Percentiles rank a stretch among this genome's conserved stretches.
Evolutionary conservation across 2,797 vertebrate genomes (phyloP).

Genomic region (Coranthus polyacanthus): DNA sequence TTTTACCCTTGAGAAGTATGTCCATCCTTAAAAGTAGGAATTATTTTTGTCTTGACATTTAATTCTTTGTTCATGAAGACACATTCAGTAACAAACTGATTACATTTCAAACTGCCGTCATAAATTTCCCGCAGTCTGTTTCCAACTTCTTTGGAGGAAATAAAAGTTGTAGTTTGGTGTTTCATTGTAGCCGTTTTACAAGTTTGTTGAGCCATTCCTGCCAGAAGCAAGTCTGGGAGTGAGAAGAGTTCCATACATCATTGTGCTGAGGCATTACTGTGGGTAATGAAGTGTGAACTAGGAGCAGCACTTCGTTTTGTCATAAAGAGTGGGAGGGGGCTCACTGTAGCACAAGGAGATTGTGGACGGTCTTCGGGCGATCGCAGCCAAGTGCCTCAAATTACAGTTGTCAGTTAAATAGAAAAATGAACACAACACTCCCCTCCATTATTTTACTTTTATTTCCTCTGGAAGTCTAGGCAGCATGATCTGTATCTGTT

Average conservation of each 20-base stretch:
- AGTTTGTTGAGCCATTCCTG: constrained; percentile 76
- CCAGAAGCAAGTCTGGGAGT: constrained; percentile 79
- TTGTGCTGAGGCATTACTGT: constrained; percentile 83
- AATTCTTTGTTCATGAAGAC: constrained; percentile 5
- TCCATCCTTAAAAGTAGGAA: not conserved
- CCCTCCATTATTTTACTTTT: constrained; percentile 34
- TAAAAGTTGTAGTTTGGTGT: constrained; percentile 55
- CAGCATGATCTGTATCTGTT: constrained; percentile 17
- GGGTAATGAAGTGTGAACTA: constrained; percentile 85
- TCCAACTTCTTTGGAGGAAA: constrained; percentile 40
- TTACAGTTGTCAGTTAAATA: constrained; percentile 72
- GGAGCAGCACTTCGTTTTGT: constrained; percentile 83
- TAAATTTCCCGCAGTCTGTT: constrained; percentile 9
- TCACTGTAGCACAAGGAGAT: constrained; percentile 72
- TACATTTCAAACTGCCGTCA: constrained; percentile 3
- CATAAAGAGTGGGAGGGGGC: constrained; percentile 77
- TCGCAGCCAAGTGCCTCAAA: constrained; percentile 72
- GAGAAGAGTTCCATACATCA: constrained; percentile 83
- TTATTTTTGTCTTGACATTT: not conserved
- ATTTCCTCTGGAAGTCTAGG: constrained; percentile 36
- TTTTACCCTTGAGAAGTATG: not conserved
- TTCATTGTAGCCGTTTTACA: constrained; percentile 65
- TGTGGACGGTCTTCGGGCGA: constrained; percentile 79
- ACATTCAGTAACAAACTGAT: not conserved
- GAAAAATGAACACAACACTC: constrained; percentile 38